These are phyloP conservation scores for Rynchops niger DNA, from an alignment of 2,113 vertebrate species.

Conservation along the genomic window DNA sequence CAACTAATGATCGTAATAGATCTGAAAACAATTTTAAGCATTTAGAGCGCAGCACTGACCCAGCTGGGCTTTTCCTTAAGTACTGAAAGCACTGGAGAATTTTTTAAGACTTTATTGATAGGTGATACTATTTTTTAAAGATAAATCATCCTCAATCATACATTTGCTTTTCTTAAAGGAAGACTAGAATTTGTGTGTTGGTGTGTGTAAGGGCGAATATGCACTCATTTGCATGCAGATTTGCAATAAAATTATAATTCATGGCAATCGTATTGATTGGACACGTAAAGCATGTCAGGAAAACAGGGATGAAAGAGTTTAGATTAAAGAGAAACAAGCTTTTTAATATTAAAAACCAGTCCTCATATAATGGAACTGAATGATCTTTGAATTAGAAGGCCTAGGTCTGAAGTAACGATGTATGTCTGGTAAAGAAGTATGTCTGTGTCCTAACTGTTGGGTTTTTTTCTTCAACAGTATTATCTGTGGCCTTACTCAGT, in stretches of 20 bases:
- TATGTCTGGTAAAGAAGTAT: neutral
- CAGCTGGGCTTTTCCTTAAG: neutral
- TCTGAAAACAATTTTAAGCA: neutral
- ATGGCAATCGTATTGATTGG: neutral
- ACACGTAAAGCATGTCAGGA: neutral
- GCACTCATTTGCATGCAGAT: neutral
- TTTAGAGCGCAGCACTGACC: neutral
- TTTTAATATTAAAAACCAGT: neutral
- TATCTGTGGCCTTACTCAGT: slow-evolving; percentile 98
- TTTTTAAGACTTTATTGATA: neutral
- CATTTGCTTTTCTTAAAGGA: neutral
- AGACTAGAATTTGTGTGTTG: neutral
- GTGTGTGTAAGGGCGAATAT: neutral
- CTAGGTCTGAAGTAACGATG: neutral
- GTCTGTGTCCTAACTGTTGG: neutral
- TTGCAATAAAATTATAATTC: neutral
- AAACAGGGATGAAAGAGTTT: neutral
- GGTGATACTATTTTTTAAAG: neutral
- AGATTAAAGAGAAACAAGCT: neutral
- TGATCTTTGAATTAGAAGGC: neutral
- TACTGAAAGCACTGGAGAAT: neutral
- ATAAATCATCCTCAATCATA: neutral
- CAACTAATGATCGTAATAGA: neutral
- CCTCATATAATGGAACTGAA: neutral
- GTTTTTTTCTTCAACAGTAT: slow-evolving; percentile 78